Conservation (phyloP, 2,113 vertebrate species). For the Carettochelys insculpta region DNA sequence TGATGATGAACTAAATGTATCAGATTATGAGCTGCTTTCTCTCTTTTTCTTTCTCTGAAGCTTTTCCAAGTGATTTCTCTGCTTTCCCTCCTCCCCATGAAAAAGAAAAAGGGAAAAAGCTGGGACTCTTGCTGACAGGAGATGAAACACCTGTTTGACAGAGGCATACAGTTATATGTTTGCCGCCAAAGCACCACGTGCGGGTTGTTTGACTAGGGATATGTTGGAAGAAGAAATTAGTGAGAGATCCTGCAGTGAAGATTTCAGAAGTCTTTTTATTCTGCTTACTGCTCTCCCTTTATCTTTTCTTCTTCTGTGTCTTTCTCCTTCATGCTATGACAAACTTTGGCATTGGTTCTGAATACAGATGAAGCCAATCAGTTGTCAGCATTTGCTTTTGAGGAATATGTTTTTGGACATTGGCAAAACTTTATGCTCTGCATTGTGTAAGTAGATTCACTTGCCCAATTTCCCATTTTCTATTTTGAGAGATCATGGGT, state of each 20-base stretch:
- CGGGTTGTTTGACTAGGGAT: slow-evolving; percentile 21
- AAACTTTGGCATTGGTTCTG: slow-evolving; percentile 21
- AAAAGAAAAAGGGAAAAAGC: not conserved
- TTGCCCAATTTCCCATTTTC: not conserved
- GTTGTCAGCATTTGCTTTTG: not conserved
- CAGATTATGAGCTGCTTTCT: not conserved
- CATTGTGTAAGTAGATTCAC: not conserved
- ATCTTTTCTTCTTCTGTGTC: slow-evolving; percentile 1
- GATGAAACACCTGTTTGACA: slow-evolving; percentile 11
- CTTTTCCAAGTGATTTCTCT: not conserved
- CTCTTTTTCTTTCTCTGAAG: not conserved
- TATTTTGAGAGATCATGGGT: not conserved
- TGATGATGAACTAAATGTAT: not conserved
- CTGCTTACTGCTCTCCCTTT: not conserved
- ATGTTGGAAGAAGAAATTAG: slow-evolving; percentile 39
- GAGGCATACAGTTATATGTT: not conserved
- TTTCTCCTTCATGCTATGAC: slow-evolving; percentile 39
- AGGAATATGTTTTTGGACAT: not conserved
- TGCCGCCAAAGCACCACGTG: not conserved
- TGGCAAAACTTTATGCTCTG: not conserved
- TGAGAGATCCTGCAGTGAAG: slow-evolving; percentile 1
- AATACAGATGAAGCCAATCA: slow-evolving; percentile 45
- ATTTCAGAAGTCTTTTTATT: slow-evolving; percentile 34
- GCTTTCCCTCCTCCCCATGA: not conserved
- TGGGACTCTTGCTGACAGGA: not conserved